Evolutionary conservation across 1,140 invertebrate species (phyloP).

Genomic region (Pygmarrhopalites habei): DNA sequence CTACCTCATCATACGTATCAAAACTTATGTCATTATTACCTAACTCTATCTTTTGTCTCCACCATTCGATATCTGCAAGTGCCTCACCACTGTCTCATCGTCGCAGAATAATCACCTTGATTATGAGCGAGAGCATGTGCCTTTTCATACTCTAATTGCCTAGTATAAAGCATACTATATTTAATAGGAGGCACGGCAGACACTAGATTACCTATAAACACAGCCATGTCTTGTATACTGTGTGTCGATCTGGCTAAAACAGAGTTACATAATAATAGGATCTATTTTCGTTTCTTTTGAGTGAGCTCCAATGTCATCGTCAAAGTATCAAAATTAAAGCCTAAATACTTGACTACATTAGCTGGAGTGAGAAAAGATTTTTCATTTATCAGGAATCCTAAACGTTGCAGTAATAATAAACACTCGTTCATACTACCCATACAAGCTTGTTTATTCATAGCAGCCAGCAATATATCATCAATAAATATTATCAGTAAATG

Average conservation of each 20-base stretch:
- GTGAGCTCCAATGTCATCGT: not conserved
- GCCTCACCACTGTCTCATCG: not conserved
- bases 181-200: not conserved
- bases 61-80: slow-evolving; percentile 10
- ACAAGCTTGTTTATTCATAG: not conserved
- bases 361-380: slow-evolving; percentile 11
- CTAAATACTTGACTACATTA: not conserved
- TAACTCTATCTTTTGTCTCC: not conserved
- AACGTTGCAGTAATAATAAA: not conserved
- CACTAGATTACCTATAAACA: not conserved
- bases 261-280: not conserved
- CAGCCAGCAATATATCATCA: slow-evolving; percentile 4
- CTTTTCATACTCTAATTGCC: slow-evolving; percentile 10
- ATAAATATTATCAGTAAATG: not conserved
- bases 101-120: not conserved
- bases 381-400: slow-evolving; percentile 16
- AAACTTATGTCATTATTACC: not conserved
- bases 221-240: not conserved
- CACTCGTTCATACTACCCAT: not conserved
- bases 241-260: not conserved
- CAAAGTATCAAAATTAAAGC: not conserved
- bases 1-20: slow-evolving; percentile 5
- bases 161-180: slow-evolving; percentile 3
- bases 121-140: not conserved
- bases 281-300: not conserved